Evolutionary conservation across 2,888 invertebrate species (phyloP), one percentile per base, ranked within the genome.

Genomic region (Bellardia bayeri): DNA sequence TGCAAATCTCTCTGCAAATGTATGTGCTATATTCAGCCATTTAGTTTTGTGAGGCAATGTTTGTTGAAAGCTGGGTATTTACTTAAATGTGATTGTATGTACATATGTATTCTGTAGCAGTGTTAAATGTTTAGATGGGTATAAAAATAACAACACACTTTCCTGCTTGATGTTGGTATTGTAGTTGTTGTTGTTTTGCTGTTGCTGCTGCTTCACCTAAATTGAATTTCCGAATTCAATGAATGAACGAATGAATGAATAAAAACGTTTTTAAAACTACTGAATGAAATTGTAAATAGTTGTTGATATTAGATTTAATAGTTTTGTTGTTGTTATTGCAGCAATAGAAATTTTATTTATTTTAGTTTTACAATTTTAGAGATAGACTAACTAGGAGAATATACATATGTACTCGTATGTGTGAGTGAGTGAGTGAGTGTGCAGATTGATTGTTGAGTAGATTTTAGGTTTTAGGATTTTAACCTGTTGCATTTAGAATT

Each of bases 191-290:
- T 23, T 51, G 83, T 30, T 81, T 3, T 37, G 37, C 1, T 37
- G 3, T 3, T 37, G 81, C 76, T 85, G 86, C 71, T 82, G 68
- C 72, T 88, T 88, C 86, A 81, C 88, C 88, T 89, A 91, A 92
- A 92, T 92, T 92, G 91, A 92, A 92, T 92, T 92, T 92, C 91
- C 92, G 90, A 92, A 92, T 92, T 92, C 92, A 91, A 91, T 91
- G 91, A 91, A 90, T 92, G 92, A 92, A 92, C 91, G 82, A 82
- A 87, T 64, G 91, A 91, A 82, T 56, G 86, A 82, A 82, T 91
- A 51, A 64, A 64, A 78, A 61, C 42, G 64, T 54, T 78, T 83
- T 76, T 64, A 56, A 68, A 83, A 71, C 78, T 78, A 71, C 56
- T 91, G 80, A 87, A 76, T 80, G 90, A 90, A 87, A 85, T 87